Base-by-base conservation (phyloP, 2,113 vertebrate genomes). In the Ammodytes dubius region DNA sequence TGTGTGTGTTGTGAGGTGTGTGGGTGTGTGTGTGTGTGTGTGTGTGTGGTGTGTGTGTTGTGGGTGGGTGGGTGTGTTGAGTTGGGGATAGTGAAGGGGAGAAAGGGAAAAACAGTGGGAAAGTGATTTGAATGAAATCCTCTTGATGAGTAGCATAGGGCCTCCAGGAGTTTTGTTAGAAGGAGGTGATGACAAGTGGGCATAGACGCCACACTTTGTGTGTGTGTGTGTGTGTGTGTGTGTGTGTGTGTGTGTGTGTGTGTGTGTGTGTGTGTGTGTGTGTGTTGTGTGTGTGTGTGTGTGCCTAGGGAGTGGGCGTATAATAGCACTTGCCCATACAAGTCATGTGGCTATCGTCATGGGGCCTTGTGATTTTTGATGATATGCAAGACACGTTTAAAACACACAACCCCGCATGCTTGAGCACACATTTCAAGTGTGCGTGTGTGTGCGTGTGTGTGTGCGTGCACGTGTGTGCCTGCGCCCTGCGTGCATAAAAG, bases 101-200 rank as follows among this genome's bases (percentile, higher is more conserved):
- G 71, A 47, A 60, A 64, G 68, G 65, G 61, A 70, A 73, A 27
- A 74, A 53, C 58, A 74, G 57, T 50, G 52, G 43, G 66, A 45
- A 40, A 45, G 49, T 56, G 64, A 81, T 82, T 86, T 87, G 74
- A 89, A 83, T 92, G 70, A 87, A 89, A 89, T 70, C 53, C 50
- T 67, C 78, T 74, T 82, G 84, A 72, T 84, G 74, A 87, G 63
- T 78, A 59, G 64, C 69, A 56, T 43, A 40, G 61, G 50, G 74
- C 83, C 74, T 84, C 66, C 42, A 84, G 84, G 83, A 82, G 52
- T 50, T 86, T 66, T 84, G 70, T 79, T 68, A 87, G 82, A 66
- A 70, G 61, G 82, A 83, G 73, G 82, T 75, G 89, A 89, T 90
- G 85, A 92, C 84, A 91, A 52, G 86, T 59, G 69, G 73, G 58